Evolutionary conservation across 30 jellyfish, hydroid and myxozoan species (phyloP), one percentile per base, ranked within the genome.

Genomic region (Pelagia noctiluca): DNA sequence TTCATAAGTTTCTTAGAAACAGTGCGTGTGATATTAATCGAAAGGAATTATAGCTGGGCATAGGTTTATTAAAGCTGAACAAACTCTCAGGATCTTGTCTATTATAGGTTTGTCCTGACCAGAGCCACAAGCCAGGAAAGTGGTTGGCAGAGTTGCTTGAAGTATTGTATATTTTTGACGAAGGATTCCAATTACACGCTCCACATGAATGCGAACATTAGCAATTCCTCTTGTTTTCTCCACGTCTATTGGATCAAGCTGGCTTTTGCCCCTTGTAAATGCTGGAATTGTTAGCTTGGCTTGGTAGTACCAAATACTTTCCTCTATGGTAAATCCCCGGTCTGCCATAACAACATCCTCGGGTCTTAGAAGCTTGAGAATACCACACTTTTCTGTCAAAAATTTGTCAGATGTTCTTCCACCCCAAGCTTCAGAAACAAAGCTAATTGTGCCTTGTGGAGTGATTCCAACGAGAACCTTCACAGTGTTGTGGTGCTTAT

Each of bases 401-500:
- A 36, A 76, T 31, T 52, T 61, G 65, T 76, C 88, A 18, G 88
- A 50, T 24, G 88, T 76, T 18, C 88, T 35, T 1, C 88, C 88
- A 23, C 88, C 88, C 88, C 88, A 76, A 1, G 88, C 82, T 42
- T 76, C 61, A 50, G 88, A 76, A 35, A 76, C 88, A 76, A 52
- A 76, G n/a, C 65, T 24, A n/a, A 76, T 76, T 21, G 82, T 76
- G 35, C 88, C 88, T 76, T 76, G 88, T 12, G 62, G 88, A 30
- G 88, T 76, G 21, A 76, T 76, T 19, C 88, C 88, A 76, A 79
- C 13, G 21, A 79, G 47, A 24, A 64, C 84, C 37, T 79, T 79
- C 60, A 79, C 90, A 19, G 84, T 79, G 42, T 79, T 79, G 72
- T 79, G 83, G 84, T 79, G 84, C 49, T 79, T 77, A n/a, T n/a